A percentile compares a stretch with the other conserved stretches of the same genome.
Conservation (phyloP, 92 coral and sea anemone species). For the Epizoanthus stellaris region DNA sequence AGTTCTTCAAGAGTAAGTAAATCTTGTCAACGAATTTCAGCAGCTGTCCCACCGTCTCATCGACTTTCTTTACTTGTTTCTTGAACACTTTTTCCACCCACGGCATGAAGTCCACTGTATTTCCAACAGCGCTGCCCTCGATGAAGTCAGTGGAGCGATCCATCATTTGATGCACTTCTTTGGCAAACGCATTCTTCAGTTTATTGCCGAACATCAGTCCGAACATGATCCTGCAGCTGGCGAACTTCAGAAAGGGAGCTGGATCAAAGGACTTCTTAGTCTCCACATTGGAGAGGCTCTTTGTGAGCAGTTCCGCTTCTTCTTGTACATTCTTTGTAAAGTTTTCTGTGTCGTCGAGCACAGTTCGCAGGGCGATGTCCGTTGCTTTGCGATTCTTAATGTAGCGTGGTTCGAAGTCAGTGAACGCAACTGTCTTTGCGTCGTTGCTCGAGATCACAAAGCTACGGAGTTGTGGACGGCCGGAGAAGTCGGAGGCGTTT, state of each 20-base stretch:
- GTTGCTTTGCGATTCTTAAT: slow-evolving; percentile 83
- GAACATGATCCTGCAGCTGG: slow-evolving; percentile 79
- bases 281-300: slow-evolving; percentile 68
- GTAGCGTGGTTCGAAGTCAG: slow-evolving; percentile 85
- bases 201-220: slow-evolving; percentile 81
- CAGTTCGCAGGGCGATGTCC: slow-evolving; percentile 86
- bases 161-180: slow-evolving; percentile 81
- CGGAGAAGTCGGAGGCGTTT: slow-evolving; percentile 85
- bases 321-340: slow-evolving; percentile 65
- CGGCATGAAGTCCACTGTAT: slow-evolving; percentile 94
- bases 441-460: slow-evolving; percentile 83
- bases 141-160: slow-evolving; percentile 85
- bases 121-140: slow-evolving; percentile 87
- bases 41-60: slow-evolving; percentile 74
- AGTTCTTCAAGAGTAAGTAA: slow-evolving; percentile 50
- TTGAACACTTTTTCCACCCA: slow-evolving; percentile 85
- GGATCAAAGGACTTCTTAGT: slow-evolving; percentile 81
- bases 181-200: slow-evolving; percentile 67
- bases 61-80: slow-evolving; percentile 76
- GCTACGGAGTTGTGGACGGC: slow-evolving; percentile 92
- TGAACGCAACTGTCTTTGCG: slow-evolving; percentile 88
- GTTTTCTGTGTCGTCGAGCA: slow-evolving; percentile 71
- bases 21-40: slow-evolving; percentile 74
- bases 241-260: slow-evolving; percentile 51
- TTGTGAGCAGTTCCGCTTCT: slow-evolving; percentile 73